Evolutionary conservation across 2,888 invertebrate species (phyloP).

Genomic region (Troides oblongomaculatus): DNA sequence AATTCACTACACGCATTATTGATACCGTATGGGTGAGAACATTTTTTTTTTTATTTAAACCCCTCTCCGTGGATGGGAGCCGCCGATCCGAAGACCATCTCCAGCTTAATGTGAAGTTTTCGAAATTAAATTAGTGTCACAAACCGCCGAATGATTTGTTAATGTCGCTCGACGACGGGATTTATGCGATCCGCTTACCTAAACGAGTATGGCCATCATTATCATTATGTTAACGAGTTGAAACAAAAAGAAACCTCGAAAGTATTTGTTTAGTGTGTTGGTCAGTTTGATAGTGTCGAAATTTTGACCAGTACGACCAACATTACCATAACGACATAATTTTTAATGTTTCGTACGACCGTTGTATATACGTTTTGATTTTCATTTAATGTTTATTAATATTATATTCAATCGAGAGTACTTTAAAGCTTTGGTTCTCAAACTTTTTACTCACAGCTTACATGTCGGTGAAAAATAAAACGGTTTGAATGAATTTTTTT

Average conservation of each 20-base stretch:
- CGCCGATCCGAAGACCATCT: not conserved
- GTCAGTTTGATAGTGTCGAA: slow-evolving; percentile 7
- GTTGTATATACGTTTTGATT: too few relatives aligned
- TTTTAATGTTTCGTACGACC: too few relatives aligned
- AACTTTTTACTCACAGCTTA: too few relatives aligned
- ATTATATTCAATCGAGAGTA: too few relatives aligned
- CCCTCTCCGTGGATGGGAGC: not conserved
- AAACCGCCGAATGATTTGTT: slow-evolving; percentile 34
- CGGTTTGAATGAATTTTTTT: too few relatives aligned
- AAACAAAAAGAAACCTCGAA: slow-evolving; percentile 2
- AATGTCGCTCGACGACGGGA: slow-evolving; percentile 47
- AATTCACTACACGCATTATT: slow-evolving; percentile 20
- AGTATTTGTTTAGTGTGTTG: slow-evolving; percentile 5
- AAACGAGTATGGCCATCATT: slow-evolving; percentile 24
- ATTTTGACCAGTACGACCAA: not conserved
- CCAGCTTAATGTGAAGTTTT: slow-evolving; percentile 21
- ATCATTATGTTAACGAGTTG: slow-evolving; percentile 26
- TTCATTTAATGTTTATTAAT: too few relatives aligned
- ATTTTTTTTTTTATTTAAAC: slow-evolving; percentile 11
- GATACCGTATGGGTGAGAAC: slow-evolving; percentile 20
- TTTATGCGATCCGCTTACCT: slow-evolving; percentile 54
- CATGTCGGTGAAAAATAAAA: too few relatives aligned
- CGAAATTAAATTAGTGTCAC: slow-evolving; percentile 28
- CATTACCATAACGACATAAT: not conserved
- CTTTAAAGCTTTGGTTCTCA: too few relatives aligned